Evolutionary conservation across 2,888 invertebrate species (phyloP), one percentile per base, ranked within the genome.

Genomic region (Chrysolina haemoptera): DNA sequence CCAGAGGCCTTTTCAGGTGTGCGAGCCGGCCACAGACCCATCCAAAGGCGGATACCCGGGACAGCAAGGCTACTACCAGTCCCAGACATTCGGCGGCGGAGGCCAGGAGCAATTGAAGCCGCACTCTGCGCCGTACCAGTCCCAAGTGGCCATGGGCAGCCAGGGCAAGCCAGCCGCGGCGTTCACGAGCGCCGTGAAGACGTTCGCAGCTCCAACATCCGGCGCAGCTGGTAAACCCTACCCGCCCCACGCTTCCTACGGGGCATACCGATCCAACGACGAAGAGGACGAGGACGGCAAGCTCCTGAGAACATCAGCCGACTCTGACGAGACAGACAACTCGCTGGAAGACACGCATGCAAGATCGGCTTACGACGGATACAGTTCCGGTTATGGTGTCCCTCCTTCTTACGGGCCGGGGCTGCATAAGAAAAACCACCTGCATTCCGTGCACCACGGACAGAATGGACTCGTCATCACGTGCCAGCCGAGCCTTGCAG

Each of bases 401-500:
- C 64, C 73, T 9, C 18, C 50, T 18, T 40, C 55, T 0, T 70
- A 70, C 41, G 20, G 71, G 6, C 75, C 77, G 0, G 53, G 59
- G 11, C 75, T 74, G 1, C 67, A 77, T n/a, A 78, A 81, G 20
- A 76, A 78, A 16, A 75, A 78, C 11, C 68, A 73, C 63, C 80
- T 76, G 65, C 59, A 59, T 35, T 35, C 22, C 12, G 59, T 14
- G 18, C 20, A 6, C 40, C 78, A 76, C 27, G 69, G 76, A 20
- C 86, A 87, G 73, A 85, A 81, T 74, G 88, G 87, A 10, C 79
- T 88, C 41, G 87, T 88, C 5, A 87, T 88, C 53, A 88, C 88
- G n/a, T 88, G 88, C 74, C 87, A 88, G 81, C 88, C 88, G 14
- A 85, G 86, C 73, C 81, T 88, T 46, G 86, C 87, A 64, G 88